These are phyloP conservation scores for Antennarius striatus DNA, from an alignment of 2,113 vertebrate genomes.

Conservation along the genomic window DNA sequence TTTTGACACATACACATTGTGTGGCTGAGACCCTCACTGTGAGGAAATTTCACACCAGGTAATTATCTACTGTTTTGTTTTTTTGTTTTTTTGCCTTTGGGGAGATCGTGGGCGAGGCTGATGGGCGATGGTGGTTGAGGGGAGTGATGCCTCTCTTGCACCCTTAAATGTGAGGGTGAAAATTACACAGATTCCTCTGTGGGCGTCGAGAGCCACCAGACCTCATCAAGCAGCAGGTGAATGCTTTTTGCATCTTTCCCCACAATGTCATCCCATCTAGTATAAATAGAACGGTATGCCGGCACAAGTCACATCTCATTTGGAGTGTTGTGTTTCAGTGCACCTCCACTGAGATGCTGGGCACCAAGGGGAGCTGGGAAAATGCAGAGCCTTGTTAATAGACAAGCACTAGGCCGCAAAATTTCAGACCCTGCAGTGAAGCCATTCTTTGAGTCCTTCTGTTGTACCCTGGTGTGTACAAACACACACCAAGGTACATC, in stretches of 20 bases:
- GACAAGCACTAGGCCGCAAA: conserved; percentile 42
- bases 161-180: conserved; percentile 67
- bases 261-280: conserved; percentile 56
- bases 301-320: conserved; percentile 75
- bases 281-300: conserved; percentile 75
- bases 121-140: conserved; percentile 10
- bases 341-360: conserved; percentile 56
- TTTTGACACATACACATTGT: conserved; percentile 51
- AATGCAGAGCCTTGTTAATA: conserved; percentile 53
- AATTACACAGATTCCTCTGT: conserved; percentile 66
- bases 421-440: conserved; percentile 31
- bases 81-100: conserved; percentile 57
- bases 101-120: conserved; percentile 37
- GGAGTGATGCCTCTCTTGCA: conserved; percentile 43
- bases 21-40: conserved; percentile 26
- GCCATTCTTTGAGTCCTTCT: conserved; percentile 19
- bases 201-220: conserved; percentile 63
- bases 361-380: conserved; percentile 38
- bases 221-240: conserved; percentile 76
- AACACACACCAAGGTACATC: conserved; percentile 18
- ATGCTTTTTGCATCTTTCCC: conserved; percentile 55
- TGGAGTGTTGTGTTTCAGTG: conserved; percentile 68
- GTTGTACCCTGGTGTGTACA: conserved; percentile 13
- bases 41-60: conserved; percentile 72
- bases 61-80: conserved; percentile 71